These are phyloP conservation scores for Sphaerophoria taeniata DNA, from an alignment of 2,888 invertebrate genomes.

Conservation along the genomic window DNA sequence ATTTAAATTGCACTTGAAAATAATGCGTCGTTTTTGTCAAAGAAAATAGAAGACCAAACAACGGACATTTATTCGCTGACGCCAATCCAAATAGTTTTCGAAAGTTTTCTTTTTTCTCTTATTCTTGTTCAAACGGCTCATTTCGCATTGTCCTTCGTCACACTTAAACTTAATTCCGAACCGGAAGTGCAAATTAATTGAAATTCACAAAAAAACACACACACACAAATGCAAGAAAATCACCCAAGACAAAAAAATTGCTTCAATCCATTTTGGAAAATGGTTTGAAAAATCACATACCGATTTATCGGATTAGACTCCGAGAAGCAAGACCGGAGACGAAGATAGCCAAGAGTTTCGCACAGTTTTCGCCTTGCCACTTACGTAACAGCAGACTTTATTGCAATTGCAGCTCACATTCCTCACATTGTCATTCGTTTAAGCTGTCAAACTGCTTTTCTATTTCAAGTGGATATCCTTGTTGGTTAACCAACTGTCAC, in stretches of 20 bases:
- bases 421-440: slow-evolving; percentile 58
- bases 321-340: not conserved
- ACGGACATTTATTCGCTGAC: slow-evolving; percentile 1
- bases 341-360: slow-evolving; percentile 29
- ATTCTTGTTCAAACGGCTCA: slow-evolving; percentile 40
- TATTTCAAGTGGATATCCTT: slow-evolving; percentile 64
- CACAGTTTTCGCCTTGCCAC: slow-evolving; percentile 13
- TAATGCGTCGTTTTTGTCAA: slow-evolving; percentile 23
- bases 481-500: slow-evolving; percentile 67
- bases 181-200: slow-evolving; percentile 61
- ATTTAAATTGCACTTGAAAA: slow-evolving; percentile 32
- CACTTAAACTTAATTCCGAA: slow-evolving; percentile 37
- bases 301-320: slow-evolving; percentile 67
- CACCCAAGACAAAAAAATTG: slow-evolving; percentile 3
- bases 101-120: slow-evolving; percentile 22
- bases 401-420: slow-evolving; percentile 38
- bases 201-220: slow-evolving; percentile 25
- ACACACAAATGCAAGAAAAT: not conserved
- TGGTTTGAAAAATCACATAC: slow-evolving; percentile 65
- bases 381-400: slow-evolving; percentile 46
- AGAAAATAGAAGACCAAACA: not conserved
- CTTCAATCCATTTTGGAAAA: slow-evolving; percentile 42
- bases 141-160: slow-evolving; percentile 50
- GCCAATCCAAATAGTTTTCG: slow-evolving; percentile 18
- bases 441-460: slow-evolving; percentile 39